A percentile compares a stretch with the other conserved stretches of the same genome.
Conservation (phyloP, 1,140 invertebrate genomes). For the Bombus confusus region DNA sequence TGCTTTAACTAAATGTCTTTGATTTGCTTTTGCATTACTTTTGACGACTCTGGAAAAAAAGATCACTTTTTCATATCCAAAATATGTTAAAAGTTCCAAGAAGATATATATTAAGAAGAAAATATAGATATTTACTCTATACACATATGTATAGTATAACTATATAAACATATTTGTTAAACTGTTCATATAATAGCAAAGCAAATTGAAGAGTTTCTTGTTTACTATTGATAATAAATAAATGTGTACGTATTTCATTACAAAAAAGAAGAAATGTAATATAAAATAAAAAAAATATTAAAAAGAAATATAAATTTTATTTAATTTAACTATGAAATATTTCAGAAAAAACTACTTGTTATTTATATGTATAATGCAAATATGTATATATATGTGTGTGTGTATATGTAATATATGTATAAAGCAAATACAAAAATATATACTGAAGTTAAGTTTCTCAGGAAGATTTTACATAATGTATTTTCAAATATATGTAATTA, state of each 20-base stretch:
- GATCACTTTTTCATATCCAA: slow-evolving; percentile 7
- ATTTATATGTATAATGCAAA: too few species aligned
- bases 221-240: too few species aligned
- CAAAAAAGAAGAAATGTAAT: not conserved
- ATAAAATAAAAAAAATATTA: not conserved
- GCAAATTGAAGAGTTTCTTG: not conserved
- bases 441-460: too few species aligned
- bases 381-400: too few species aligned
- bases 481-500: not conserved
- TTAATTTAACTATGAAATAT: not conserved
- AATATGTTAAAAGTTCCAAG: not conserved
- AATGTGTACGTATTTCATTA: not conserved
- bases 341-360: too few species aligned
- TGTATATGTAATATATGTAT: too few species aligned
- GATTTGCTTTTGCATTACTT: slow-evolving; percentile 74
- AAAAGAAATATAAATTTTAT: not conserved
- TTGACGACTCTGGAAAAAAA: slow-evolving; percentile 72
- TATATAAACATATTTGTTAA: too few species aligned
- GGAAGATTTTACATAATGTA: not conserved
- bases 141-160: not conserved
- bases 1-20: slow-evolving; percentile 68
- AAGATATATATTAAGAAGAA: slow-evolving; percentile 23
- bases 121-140: not conserved
- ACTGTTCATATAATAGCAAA: not conserved
- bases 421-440: too few species aligned